phyloP scores from a whole-genome alignment of 2,113 vertebrate species.

The Ariopsis seemanni region DNA sequence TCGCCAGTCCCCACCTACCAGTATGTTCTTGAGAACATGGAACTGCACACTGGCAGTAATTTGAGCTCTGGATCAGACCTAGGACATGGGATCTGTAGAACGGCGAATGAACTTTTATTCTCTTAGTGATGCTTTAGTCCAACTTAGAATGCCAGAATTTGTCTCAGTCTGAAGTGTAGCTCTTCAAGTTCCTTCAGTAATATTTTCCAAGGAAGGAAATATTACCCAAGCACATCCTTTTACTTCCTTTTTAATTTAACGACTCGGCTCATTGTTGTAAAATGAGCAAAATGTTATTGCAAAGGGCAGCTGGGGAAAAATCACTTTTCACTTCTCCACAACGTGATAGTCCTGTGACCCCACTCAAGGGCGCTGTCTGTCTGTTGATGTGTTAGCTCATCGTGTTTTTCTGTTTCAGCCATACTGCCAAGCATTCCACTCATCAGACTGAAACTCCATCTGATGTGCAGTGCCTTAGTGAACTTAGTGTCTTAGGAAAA shows the following conservation, averaged over 20 bases:
- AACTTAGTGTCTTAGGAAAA: not conserved
- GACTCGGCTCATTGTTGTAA: not conserved
- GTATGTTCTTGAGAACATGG: not conserved
- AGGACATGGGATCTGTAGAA: not conserved
- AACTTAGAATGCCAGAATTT: not conserved
- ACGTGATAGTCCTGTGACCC: constrained; percentile 44
- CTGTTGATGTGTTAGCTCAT: constrained; percentile 2
- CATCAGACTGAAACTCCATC: constrained; percentile 14
- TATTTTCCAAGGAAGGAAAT: constrained; percentile 41
- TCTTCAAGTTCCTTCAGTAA: not conserved
- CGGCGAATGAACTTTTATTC: not conserved
- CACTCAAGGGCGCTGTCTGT: constrained; percentile 33
- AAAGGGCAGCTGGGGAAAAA: constrained; percentile 22
- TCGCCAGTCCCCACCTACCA: not conserved
- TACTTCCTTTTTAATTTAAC: constrained; percentile 10
- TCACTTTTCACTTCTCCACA: constrained; percentile 53
- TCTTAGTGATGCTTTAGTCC: not conserved
- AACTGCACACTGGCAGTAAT: too few species aligned
- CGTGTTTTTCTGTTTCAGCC: not conserved
- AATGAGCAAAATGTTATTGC: not conserved
- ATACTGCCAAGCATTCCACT: not conserved
- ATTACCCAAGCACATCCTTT: constrained; percentile 23
- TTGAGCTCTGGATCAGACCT: not conserved
- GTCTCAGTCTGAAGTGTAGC: not conserved
- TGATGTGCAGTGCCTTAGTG: not conserved